Evolutionary conservation across 35 echinoderm and acorn worm genomes (phyloP).

Genomic region (Apostichopus parvimensis): DNA sequence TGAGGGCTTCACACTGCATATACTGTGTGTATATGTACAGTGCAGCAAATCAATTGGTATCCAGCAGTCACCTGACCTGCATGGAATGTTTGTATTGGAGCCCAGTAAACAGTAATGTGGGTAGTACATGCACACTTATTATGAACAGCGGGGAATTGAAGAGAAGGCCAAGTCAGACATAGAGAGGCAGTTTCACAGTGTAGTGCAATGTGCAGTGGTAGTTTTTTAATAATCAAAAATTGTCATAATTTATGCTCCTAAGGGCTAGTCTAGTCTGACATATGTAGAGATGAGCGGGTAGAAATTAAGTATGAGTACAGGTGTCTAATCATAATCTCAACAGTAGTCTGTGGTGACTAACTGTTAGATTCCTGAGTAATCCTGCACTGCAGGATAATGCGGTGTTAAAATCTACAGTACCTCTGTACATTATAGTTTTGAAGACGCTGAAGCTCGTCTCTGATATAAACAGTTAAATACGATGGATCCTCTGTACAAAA

Average conservation of each 20-base stretch:
- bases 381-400: too few species aligned
- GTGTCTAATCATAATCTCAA: too few species aligned
- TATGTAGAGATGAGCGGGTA: not conserved
- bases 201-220: not conserved
- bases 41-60: not conserved
- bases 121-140: not conserved
- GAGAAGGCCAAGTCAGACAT: too few species aligned
- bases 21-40: not conserved
- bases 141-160: too few species aligned
- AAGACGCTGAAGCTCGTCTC: too few species aligned
- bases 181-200: too few species aligned
- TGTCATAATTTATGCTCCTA: conserved; percentile 26
- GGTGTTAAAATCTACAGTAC: too few species aligned
- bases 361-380: too few species aligned
- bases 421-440: too few species aligned
- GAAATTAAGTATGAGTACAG: not conserved
- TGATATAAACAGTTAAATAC: too few species aligned
- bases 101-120: not conserved
- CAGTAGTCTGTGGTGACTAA: too few species aligned
- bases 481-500: too few species aligned
- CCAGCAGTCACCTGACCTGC: conserved; percentile 16
- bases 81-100: conserved; percentile 26
- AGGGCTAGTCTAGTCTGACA: not conserved
- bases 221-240: not conserved
- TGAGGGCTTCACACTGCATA: not conserved